Base-by-base conservation (phyloP, 2,797 vertebrate genomes). In the Myotis findleyi region DNA sequence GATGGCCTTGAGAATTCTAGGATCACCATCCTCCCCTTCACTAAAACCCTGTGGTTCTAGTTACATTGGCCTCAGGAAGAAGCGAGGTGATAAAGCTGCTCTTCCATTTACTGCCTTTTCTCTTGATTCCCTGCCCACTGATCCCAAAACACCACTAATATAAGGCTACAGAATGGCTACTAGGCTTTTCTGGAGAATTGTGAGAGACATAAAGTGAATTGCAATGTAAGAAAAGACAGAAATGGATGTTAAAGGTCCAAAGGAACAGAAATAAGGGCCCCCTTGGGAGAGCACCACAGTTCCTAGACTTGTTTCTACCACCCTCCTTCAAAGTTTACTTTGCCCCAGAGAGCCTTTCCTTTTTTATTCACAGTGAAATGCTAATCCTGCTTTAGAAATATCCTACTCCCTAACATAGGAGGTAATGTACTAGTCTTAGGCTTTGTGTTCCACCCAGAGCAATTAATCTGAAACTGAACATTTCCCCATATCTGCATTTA, bases 331-430 rank as follows among this genome's bases (percentile, higher is more conserved):
- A 79, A 80, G 81, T 79, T 87, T 57, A 83, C 41, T 81, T 59
- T 64, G 41, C 12, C 6, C 23, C 27, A 80, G 14, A 80, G 30
- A 80, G 1, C 20, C 8, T 5, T 38, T 23, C 55, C 18, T 64
- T 87, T 53, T 73, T 23, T 7, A 41, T 89, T 85, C 36, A 62
- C 27, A 92, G 6, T 7, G 21, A 82, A 30, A 53, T 83, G 51
- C 27, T 38, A 86, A 49, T 14, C 6, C 27, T 84, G 55, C 44
- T 82, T 92, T 73, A 86, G 53, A 94, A 91, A 81, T 85, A 71
- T 17, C 30, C 23, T 90, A 27, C 16, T 90, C 53, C 23, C 38
- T 81, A 84, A 66, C 20, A 76, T 7, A 81, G 69, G 21, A 91
- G 23, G 23, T 75, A 12, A 84, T 59, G 14, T 62, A 38, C 57